phyloP scores from a whole-genome alignment of 2,113 vertebrate species.

The Grallaria varia region DNA sequence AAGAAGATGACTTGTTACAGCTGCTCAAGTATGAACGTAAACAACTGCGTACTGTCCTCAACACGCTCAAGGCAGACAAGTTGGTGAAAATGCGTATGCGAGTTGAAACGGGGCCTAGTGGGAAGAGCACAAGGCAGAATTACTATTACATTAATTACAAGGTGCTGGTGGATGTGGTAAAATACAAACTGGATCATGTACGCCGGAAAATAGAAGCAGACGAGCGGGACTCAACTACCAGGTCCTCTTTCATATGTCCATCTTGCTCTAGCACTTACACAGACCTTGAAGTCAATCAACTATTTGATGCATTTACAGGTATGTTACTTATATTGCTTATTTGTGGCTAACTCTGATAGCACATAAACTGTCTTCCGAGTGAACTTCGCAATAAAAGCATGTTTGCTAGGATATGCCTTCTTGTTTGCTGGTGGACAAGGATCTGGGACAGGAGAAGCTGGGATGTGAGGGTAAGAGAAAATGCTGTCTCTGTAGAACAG shows the following conservation, averaged over 20 bases:
- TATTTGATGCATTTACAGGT: constrained; percentile 70
- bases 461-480: background rate
- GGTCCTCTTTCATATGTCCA: constrained; percentile 67
- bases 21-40: constrained; percentile 63
- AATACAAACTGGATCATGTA: constrained; percentile 65
- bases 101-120: constrained; percentile 1
- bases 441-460: background rate
- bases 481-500: background rate
- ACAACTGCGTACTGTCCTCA: constrained; percentile 42
- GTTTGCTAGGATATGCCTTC: background rate
- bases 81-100: constrained; percentile 50
- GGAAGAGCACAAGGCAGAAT: constrained; percentile 61
- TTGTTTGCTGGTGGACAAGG: background rate
- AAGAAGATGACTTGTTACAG: constrained; percentile 60
- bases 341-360: background rate
- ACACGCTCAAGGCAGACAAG: constrained; percentile 55
- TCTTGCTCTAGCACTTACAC: constrained; percentile 65
- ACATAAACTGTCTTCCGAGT: background rate
- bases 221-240: constrained; percentile 57
- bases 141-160: constrained; percentile 75
- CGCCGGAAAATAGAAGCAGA: constrained; percentile 65
- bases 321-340: background rate
- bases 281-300: constrained; percentile 66
- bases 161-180: constrained; percentile 67
- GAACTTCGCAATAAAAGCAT: background rate